Evolutionary conservation across 2,113 vertebrate species (phyloP), one percentile per base, ranked within the genome.

Genomic region (Candoia aspera): DNA sequence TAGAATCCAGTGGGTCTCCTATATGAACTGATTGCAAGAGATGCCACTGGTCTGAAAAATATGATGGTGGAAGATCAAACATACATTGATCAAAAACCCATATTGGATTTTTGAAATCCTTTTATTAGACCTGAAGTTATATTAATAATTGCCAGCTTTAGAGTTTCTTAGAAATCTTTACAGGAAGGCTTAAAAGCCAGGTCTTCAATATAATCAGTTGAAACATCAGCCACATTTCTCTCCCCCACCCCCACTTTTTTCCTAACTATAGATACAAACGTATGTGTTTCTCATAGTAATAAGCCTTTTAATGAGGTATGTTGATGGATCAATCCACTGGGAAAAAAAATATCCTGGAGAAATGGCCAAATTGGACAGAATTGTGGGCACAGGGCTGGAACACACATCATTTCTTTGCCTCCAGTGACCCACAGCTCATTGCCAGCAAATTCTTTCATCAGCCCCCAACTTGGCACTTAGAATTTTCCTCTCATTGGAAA

Each of bases 241-340:
- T 4, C 3, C 11, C 64, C 5, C 3, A 5, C 33, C 2, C n/a
- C 0, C 2, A 6, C 37, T 37, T 3, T 6, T 6, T 2, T 42
- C 33, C 8, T 42, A 42, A 42, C 73, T 79, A 79, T 21, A 79
- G 33, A 17, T 8, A 79, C 33, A 42, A 42, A 79, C 42, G 1
- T 42, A 13, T 79, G 15, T 19, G 37, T 79, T 79, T 79, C 33
- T 19, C 33, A 37, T 6, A 79, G 17, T 8, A 37, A 79, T 19
- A 37, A 54, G 1, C 60, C 12, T 19, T 68, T 62, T 54, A 62
- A 46, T 49, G 49, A 49, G 79, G 23, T 23, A 84, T 29, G 8
- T 53, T 24, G 23, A 21, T 5, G 46, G 26, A 49, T 29, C 42
- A 49, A 26, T 55, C 84, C 26, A 6, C 8, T 13, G 23, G 23